These are phyloP conservation scores for Tursiops truncatus DNA, from an alignment of 2,113 vertebrate species.

Conservation along the genomic window DNA sequence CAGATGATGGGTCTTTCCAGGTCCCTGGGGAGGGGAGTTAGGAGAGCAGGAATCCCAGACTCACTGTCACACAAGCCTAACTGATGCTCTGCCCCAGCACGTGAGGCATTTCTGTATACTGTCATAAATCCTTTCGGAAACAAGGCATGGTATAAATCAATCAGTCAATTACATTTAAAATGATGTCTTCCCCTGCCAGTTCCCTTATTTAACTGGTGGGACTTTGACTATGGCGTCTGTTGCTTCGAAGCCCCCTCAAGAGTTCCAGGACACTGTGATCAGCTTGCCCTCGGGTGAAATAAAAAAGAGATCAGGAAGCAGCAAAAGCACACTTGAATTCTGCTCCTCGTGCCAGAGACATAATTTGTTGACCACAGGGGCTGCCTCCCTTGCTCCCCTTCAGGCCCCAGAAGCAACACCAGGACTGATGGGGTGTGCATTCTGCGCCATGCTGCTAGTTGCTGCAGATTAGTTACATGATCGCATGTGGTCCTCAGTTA, in stretches of 20 bases:
- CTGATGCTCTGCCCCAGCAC: background rate
- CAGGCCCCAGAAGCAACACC: background rate
- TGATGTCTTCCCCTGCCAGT: background rate
- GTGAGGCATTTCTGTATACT: background rate
- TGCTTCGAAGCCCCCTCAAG: background rate
- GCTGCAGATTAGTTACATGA: background rate
- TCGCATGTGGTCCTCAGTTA: rapidly evolving
- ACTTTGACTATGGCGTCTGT: background rate
- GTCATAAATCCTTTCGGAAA: background rate
- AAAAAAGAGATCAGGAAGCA: background rate
- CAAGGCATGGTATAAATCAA: background rate
- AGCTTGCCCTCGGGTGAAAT: background rate
- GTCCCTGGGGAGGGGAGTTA: background rate
- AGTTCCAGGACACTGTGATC: background rate
- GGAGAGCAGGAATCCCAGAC: background rate
- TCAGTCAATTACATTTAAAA: background rate
- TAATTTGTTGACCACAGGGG: background rate
- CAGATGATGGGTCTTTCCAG: background rate
- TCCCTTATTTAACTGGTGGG: background rate
- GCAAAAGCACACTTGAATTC: background rate
- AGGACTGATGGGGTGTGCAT: background rate
- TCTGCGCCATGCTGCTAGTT: background rate
- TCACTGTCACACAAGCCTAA: background rate
- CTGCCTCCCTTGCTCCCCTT: background rate
- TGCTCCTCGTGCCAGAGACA: background rate